These are phyloP conservation scores for Globicephala melas DNA, from an alignment of 2,113 vertebrate genomes.

Conservation along the genomic window DNA sequence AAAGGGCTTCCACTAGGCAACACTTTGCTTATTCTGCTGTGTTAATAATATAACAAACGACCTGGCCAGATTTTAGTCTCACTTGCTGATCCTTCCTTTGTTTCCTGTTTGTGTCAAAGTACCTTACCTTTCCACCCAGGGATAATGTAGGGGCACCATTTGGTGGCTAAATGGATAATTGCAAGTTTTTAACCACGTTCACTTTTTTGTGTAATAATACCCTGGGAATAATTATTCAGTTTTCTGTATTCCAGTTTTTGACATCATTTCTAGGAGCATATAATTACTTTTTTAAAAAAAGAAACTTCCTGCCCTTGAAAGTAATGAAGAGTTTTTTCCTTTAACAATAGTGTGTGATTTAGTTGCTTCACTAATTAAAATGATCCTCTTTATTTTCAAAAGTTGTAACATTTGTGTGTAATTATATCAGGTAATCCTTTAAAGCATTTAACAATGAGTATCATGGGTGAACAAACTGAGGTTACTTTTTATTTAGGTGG, in stretches of 20 bases:
- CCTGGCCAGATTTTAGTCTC: not conserved
- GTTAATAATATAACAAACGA: not conserved
- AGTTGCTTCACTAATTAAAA: conserved; percentile 25
- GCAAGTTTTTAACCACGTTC: not conserved
- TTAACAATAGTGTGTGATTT: not conserved
- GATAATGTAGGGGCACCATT: not conserved
- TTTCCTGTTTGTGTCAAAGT: not conserved
- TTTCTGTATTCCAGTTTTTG: not conserved
- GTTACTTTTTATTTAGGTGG: conserved; percentile 3
- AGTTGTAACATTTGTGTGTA: not conserved
- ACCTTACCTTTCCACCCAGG: not conserved
- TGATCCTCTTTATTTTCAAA: not conserved
- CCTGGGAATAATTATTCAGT: not conserved
- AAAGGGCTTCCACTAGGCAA: not conserved
- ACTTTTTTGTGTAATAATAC: not conserved
- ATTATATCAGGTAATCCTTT: not conserved
- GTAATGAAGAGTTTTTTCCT: not conserved
- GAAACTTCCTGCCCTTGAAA: not conserved
- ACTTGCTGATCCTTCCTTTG: not conserved
- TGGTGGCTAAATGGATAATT: conserved; percentile 6
- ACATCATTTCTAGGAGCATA: not conserved
- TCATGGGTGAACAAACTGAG: not conserved
- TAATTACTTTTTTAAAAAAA: not conserved
- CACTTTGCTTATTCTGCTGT: not conserved
- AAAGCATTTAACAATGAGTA: not conserved